Evolutionary conservation across 2,113 vertebrate genomes (phyloP).

Genomic region (Terrapene triunguis): DNA sequence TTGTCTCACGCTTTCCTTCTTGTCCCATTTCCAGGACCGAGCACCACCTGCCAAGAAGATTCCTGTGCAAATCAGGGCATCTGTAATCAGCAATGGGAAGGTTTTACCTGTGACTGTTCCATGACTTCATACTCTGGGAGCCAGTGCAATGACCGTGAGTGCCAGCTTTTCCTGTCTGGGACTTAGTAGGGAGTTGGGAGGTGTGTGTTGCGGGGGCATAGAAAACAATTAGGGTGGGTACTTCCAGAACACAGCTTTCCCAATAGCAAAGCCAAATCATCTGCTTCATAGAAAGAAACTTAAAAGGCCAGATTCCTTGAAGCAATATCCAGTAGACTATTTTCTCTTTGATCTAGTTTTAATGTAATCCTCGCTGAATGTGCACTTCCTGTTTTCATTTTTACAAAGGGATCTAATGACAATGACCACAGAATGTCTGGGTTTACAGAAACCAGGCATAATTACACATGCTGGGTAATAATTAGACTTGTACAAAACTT

Average conservation of each 20-base stretch:
- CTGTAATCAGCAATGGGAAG: slow-evolving; percentile 98
- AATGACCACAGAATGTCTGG: neutral
- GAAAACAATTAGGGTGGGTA: neutral
- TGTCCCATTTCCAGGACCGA: slow-evolving; percentile 85
- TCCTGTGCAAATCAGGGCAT: slow-evolving; percentile 97
- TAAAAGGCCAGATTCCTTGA: neutral
- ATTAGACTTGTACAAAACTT: neutral
- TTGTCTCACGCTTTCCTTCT: slow-evolving; percentile 11
- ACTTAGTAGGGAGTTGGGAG: neutral
- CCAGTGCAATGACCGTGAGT: slow-evolving; percentile 99
- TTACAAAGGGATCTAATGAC: neutral
- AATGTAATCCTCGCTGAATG: rapidly evolving
- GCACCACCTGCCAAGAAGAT: slow-evolving; percentile 97
- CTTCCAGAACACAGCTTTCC: neutral
- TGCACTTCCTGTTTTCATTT: neutral
- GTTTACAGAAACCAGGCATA: neutral
- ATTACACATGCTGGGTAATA: neutral
- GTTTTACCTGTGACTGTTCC: slow-evolving; percentile 97
- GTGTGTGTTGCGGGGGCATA: neutral
- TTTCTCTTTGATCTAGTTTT: neutral
- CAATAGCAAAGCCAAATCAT: neutral
- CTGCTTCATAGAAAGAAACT: neutral
- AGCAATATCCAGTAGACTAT: neutral
- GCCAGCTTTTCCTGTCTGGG: neutral
- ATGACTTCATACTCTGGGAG: slow-evolving; percentile 97